Conservation (phyloP, 2,797 vertebrate genomes). For the Anabacerthia variegaticeps region DNA sequence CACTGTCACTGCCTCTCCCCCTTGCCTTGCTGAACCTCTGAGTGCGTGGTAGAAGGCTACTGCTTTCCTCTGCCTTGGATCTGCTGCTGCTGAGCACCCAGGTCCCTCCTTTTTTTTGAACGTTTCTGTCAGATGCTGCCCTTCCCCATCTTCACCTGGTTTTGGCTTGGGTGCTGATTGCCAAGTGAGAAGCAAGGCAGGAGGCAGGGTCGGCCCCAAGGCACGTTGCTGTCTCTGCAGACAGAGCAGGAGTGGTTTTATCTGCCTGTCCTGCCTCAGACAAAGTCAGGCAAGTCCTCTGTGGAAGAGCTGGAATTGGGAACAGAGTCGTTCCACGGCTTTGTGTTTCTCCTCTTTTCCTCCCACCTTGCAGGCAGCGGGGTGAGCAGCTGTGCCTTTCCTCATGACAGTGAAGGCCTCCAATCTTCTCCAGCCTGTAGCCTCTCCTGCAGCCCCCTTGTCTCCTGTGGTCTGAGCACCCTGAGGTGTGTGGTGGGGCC, state of each 20-base stretch:
- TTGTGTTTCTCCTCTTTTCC: neutral
- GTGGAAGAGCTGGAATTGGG: neutral
- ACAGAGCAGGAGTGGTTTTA: neutral
- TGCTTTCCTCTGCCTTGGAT: neutral
- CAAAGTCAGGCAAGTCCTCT: neutral
- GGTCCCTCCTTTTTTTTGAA: neutral
- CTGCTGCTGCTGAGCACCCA: neutral
- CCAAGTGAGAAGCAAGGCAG: neutral
- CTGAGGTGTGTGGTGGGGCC: no score
- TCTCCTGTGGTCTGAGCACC: neutral
- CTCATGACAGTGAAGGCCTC: no score
- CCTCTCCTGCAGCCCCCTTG: neutral
- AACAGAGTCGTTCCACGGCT: neutral
- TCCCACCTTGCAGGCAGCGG: neutral
- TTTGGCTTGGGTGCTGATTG: rapidly evolving
- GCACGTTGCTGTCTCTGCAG: neutral
- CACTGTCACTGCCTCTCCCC: neutral
- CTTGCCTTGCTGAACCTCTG: rapidly evolving
- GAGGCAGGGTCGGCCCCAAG: neutral
- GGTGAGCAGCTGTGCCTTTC: rapidly evolving
- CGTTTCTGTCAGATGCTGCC: rapidly evolving
- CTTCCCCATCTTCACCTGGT: neutral
- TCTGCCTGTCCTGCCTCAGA: neutral
- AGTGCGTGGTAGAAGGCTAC: neutral
- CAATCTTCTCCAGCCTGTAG: neutral